phyloP scores from a whole-genome alignment of 2,797 vertebrate genomes.

The Amphiprion clarkii region DNA sequence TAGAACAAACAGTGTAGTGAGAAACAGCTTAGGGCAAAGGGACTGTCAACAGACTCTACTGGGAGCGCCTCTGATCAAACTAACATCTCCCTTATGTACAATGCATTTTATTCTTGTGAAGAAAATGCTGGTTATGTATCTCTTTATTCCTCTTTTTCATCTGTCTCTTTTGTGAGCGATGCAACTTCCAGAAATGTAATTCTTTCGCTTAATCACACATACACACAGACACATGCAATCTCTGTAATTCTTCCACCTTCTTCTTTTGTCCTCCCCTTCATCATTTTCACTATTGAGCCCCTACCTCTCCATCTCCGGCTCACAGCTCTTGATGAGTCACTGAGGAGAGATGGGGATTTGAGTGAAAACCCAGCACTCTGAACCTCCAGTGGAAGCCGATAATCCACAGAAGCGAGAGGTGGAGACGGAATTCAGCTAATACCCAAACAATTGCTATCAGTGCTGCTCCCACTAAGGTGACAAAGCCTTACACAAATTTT shows the following conservation, averaged over 20 bases:
- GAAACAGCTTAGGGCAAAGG: conserved; percentile 39
- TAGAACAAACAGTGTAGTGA: conserved; percentile 48
- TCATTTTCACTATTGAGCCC: conserved; percentile 51
- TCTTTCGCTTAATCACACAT: conserved; percentile 39
- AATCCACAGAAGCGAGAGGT: conserved; percentile 70
- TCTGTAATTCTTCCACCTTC: conserved; percentile 36
- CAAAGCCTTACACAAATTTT: conserved; percentile 63
- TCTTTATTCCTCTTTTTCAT: conserved; percentile 37
- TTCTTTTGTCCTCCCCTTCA: conserved; percentile 30
- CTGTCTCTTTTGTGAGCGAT: conserved; percentile 29
- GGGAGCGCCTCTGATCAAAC: conserved; percentile 60
- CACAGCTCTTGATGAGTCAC: conserved; percentile 62
- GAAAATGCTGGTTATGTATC: conserved; percentile 7
- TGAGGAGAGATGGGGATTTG: conserved; percentile 63
- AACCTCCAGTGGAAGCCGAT: conserved; percentile 61
- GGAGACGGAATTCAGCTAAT: conserved; percentile 64
- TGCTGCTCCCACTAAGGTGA: conserved; percentile 47
- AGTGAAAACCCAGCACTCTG: conserved; percentile 43
- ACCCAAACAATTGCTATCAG: conserved; percentile 67
- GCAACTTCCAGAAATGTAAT: conserved; percentile 29
- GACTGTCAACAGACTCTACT: conserved; percentile 53
- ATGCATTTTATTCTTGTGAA: conserved; percentile 45
- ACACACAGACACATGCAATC: conserved; percentile 17
- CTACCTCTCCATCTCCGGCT: conserved; percentile 46
- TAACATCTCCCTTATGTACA: conserved; percentile 28